These are phyloP conservation scores for Athrips mouffetella DNA, from an alignment of 2,888 invertebrate genomes.

Conservation along the genomic window DNA sequence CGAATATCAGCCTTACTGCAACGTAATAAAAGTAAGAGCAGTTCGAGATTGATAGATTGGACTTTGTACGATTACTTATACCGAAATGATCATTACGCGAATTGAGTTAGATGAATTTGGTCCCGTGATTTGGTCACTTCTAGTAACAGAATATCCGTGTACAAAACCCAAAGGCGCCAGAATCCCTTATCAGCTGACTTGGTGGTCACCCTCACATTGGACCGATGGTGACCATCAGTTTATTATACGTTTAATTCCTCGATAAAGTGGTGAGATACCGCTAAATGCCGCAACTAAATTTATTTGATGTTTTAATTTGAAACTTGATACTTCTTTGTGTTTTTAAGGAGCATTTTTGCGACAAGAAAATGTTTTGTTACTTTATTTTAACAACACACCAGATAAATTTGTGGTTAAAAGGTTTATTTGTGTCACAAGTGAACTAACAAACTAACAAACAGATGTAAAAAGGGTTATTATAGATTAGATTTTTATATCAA, in stretches of 20 bases:
- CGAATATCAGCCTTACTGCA: too few species aligned
- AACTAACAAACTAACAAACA: too few species aligned
- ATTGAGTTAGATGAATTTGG: too few species aligned
- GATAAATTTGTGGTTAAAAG: too few species aligned
- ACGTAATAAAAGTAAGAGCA: too few species aligned
- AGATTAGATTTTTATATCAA: too few species aligned
- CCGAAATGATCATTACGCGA: too few species aligned
- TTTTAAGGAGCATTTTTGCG: constrained; percentile 2
- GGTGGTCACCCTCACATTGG: constrained; percentile 25
- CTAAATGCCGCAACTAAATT: constrained; percentile 15
- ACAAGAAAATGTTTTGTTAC: not conserved
- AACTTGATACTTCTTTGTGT: constrained; percentile 5
- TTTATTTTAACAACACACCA: not conserved
- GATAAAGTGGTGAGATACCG: constrained; percentile 32
- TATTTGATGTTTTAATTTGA: constrained; percentile 17
- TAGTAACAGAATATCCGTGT: constrained; percentile 23
- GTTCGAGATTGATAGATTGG: too few species aligned
- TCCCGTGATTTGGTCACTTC: too few species aligned
- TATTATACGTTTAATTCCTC: constrained; percentile 31
- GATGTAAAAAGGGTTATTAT: too few species aligned
- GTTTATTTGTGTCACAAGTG: too few species aligned
- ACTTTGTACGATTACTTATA: too few species aligned
- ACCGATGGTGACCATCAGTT: constrained; percentile 13
- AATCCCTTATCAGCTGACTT: constrained; percentile 30
- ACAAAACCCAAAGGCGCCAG: constrained; percentile 38